A percentile compares a stretch with the other conserved stretches of the same genome.
phyloP scores from a whole-genome alignment of 2,888 invertebrate genomes.

The Drosophila vallismaia region DNA sequence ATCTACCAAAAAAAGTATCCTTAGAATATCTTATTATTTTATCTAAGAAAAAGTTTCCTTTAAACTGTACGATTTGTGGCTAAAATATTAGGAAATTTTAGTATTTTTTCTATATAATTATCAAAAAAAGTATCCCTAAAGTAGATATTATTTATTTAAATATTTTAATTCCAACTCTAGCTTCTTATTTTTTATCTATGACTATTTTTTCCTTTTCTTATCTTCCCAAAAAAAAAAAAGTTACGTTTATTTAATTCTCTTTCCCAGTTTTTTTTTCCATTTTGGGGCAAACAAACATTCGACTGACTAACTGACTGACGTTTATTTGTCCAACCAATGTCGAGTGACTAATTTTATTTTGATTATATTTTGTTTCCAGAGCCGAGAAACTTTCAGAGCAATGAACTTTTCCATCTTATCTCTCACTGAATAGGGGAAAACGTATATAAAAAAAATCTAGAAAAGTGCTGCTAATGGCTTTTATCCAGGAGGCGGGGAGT shows the following conservation, averaged over 20 bases:
- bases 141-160: too few species aligned
- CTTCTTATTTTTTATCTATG: neutral
- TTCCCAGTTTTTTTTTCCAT: slow-evolving; percentile 9
- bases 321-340: slow-evolving; percentile 32
- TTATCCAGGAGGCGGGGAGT: slow-evolving; percentile 18
- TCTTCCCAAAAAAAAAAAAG: slow-evolving; percentile 1
- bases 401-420: slow-evolving; percentile 36
- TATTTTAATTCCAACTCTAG: neutral
- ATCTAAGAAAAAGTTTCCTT: too few species aligned
- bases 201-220: slow-evolving; percentile 17
- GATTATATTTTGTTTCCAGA: slow-evolving; percentile 62
- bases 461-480: slow-evolving; percentile 38
- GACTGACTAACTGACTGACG: slow-evolving; percentile 26
- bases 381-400: slow-evolving; percentile 25
- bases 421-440: slow-evolving; percentile 12
- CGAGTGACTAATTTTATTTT: slow-evolving; percentile 67
- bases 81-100: neutral
- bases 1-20: too few species aligned
- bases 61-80: too few species aligned
- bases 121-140: too few species aligned
- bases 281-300: slow-evolving; percentile 28
- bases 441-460: slow-evolving; percentile 11
- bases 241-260: slow-evolving; percentile 26
- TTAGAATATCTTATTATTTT: too few species aligned
- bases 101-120: neutral